Base-by-base conservation (phyloP, 2,888 invertebrate species). In the Lithophane ornitopus region DNA sequence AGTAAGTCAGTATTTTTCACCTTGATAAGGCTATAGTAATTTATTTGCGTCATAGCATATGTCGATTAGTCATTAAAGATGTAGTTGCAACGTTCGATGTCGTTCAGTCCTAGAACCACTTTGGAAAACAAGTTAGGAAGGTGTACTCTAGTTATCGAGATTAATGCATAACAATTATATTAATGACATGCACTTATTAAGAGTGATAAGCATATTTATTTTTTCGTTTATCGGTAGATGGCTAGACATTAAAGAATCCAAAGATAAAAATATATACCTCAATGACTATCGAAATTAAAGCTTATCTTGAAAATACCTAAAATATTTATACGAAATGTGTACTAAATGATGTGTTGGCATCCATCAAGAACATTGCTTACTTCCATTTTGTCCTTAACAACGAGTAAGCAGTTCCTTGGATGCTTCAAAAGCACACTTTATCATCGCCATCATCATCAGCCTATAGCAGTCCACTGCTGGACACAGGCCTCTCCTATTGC, bases 201-300 rank as follows among this genome's bases (percentile, higher is more conserved):
- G 2, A 11, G 14, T 56, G 72, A 80, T 41, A 71, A 11, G 61
- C 39, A 62, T 34, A 34, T 34, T 8, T 34, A 34, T 34, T 8
- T 44, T 79, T 76, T 79, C 4, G 16, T 19, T 69, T 79, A 62
- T 54, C 54, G 3, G n/a, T 34, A 19, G 19, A 46, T 39, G n/a
- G n/a, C 11, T 39, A 54, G 46, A 61, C 52, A 14, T 58, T 26
- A n/a, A n/a, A 26, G 3, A 77, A 58, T 49, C 6, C 22, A 26
- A 7, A 16, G 44, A 78, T 69, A 49, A 78, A 28, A 58, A n/a
- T 56, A 39, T 39, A 34, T 52, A 14, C 1, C 28, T 22, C 22
- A 28, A 46, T 66, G 22, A 66, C 22, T 19, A 6, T 26, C 16
- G 1, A 41, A 28, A 52, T 19, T 16, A 26, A 16, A 46, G 19